Conservation (phyloP, 2,888 invertebrate species). For the Pseudococcus jackbeardsleyi region DNA sequence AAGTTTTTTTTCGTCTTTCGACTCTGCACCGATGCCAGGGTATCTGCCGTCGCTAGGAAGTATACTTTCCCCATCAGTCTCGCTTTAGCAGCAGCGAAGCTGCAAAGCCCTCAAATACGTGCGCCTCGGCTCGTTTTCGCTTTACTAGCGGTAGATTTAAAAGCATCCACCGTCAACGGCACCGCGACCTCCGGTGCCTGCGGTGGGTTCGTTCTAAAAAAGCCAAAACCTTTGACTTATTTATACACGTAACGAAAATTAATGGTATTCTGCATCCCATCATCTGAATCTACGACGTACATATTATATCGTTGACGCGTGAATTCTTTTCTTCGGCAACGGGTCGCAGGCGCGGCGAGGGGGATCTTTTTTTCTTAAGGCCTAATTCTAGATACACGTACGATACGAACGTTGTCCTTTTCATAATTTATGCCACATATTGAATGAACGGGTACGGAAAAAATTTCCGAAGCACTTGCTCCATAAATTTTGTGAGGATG, state of each 20-base stretch:
- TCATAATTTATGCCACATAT: neutral
- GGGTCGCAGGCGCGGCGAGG: neutral
- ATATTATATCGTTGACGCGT: neutral
- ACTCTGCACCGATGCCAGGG: neutral
- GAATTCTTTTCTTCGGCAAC: neutral
- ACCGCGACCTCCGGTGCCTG: neutral
- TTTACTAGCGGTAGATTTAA: neutral
- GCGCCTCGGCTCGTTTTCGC: neutral
- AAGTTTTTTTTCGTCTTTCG: neutral
- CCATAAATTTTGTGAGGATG: too few relatives aligned
- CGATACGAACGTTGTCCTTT: neutral
- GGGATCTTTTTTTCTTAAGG: neutral
- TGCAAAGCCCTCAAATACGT: neutral
- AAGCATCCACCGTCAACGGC: neutral
- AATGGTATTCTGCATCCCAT: slow-evolving; percentile 12
- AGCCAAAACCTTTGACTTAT: slow-evolving; percentile 15
- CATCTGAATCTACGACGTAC: neutral
- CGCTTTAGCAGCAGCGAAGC: neutral
- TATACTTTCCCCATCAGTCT: neutral
- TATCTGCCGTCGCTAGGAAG: too few relatives aligned
- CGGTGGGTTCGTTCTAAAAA: neutral
- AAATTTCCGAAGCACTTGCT: too few relatives aligned
- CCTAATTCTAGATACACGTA: neutral
- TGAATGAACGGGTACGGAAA: too few relatives aligned
- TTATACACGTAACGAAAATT: slow-evolving; percentile 25